Percentiles rank a stretch among this genome's conserved stretches.
Conservation (phyloP, 2,888 invertebrate genomes). For the Sesamia inferens region DNA sequence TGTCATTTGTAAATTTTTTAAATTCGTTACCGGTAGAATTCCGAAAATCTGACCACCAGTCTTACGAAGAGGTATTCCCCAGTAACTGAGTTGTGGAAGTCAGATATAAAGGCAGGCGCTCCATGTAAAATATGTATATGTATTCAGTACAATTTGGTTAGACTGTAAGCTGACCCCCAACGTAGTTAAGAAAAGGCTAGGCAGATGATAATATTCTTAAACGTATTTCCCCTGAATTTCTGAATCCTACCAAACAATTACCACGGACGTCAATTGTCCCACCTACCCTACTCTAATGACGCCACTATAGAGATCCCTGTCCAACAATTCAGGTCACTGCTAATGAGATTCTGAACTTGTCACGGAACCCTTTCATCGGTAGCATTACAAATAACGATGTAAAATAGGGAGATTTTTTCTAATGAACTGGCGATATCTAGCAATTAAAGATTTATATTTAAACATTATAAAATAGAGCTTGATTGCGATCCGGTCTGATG, state of each 20-base stretch:
- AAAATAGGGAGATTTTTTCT: not conserved
- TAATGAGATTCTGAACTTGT: constrained; percentile 64
- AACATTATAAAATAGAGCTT: too few species aligned
- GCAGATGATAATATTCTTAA: not conserved
- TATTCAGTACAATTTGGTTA: too few species aligned
- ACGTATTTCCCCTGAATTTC: constrained; percentile 9
- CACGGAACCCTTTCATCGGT: constrained; percentile 36
- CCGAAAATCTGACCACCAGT: too few species aligned
- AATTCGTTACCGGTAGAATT: too few species aligned
- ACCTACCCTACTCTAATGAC: constrained; percentile 51
- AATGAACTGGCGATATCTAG: not conserved
- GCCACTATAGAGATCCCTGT: constrained; percentile 44
- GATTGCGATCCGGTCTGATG: too few species aligned
- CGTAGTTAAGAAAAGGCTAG: too few species aligned
- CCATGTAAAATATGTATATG: too few species aligned
- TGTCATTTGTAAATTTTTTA: too few species aligned
- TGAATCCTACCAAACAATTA: constrained; percentile 26
- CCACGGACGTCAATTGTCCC: constrained; percentile 27
- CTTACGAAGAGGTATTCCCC: too few species aligned
- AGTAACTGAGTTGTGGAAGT: too few species aligned
- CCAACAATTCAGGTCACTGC: constrained; percentile 58
- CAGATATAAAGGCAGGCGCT: too few species aligned
- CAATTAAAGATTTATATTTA: not conserved
- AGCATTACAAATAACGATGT: constrained; percentile 30
- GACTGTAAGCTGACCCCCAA: too few species aligned